Base-by-base conservation (phyloP, 2,797 vertebrate species). In the Mycteria americana region DNA sequence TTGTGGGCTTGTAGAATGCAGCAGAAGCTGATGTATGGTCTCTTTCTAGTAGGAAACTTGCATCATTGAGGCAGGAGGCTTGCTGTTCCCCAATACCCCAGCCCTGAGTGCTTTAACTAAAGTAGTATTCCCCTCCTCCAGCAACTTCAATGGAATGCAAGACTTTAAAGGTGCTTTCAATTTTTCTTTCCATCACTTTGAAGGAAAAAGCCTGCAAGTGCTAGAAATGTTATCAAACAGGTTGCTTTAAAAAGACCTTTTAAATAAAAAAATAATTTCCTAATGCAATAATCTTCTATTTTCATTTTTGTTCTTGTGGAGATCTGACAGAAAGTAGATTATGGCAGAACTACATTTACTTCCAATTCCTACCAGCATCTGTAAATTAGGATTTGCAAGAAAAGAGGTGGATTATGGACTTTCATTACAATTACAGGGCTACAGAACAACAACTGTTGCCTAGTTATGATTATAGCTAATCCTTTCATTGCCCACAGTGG, bases 301-400 rank as follows among this genome's bases (percentile, higher is more conserved):
- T 97, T 97, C 21, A 89, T 77, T 97, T 97, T 94, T 95, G 41
- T 78, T 85, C 92, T 87, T 91, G 60, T 68, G 35, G 53, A 94
- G 89, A 96, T 93, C 64, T 73, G 60, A 43, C 69, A 89, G 88
- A 96, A 97, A 98, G 87, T 46, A 97, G 93, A 97, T 95, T 96
- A 97, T 51, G 65, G 54, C 30, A 89, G 80, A 72, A 67, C 56
- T 94, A 92, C 79, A 82, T 94, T 92, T 97, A 84, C 65, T 37
- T 92, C 56, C 43, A 60, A 39, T 93, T 93, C 78, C 78, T 92
- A 84, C 18, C 75, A 97, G 96, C 92, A 97, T 96, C 93, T 97
- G 78, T 92, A 98, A 96, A 97, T 97, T 96, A 95, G 81, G 77
- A 96, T 97, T 97, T 97, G 88, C 43, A 94, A 93, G 89, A 89